Percentiles rank a stretch among this genome's conserved stretches.
phyloP scores from a whole-genome alignment of 2,113 vertebrate species.

The Scophthalmus maximus region DNA sequence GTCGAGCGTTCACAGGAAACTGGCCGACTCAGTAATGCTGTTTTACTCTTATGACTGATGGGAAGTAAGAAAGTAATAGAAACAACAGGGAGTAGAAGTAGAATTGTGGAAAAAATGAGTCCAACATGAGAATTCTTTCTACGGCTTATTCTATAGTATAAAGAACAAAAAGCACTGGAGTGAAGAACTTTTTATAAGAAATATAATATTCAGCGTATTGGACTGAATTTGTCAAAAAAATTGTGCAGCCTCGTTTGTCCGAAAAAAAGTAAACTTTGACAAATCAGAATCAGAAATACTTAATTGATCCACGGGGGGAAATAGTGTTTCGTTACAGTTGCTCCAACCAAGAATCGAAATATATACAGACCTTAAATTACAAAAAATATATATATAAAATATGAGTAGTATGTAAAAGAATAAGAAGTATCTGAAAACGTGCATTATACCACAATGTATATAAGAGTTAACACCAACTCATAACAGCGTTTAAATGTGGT shows the following conservation, averaged over 20 bases:
- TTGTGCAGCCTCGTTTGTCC: neutral
- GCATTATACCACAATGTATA: no score
- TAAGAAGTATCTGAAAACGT: no score
- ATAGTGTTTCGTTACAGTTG: no score
- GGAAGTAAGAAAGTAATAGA: conserved; percentile 31
- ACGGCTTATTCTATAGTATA: no score
- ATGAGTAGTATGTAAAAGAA: no score
- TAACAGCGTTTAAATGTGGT: neutral
- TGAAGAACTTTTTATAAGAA: neutral
- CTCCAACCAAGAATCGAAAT: no score
- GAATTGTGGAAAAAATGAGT: neutral
- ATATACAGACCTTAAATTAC: no score
- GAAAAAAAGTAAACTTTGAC: no score
- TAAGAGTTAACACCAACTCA: no score
- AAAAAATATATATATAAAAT: no score
- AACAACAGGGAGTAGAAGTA: conserved; percentile 2
- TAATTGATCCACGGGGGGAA: no score
- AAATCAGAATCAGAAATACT: no score
- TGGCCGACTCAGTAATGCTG: conserved; percentile 36
- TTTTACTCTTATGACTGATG: conserved; percentile 44
- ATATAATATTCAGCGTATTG: neutral
- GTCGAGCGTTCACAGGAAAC: conserved; percentile 65
- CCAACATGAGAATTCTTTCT: neutral
- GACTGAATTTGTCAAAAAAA: neutral
- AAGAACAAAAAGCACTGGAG: neutral